Evolutionary conservation across 2,888 invertebrate genomes (phyloP).

Genomic region (Caenorhabditis sp.): DNA sequence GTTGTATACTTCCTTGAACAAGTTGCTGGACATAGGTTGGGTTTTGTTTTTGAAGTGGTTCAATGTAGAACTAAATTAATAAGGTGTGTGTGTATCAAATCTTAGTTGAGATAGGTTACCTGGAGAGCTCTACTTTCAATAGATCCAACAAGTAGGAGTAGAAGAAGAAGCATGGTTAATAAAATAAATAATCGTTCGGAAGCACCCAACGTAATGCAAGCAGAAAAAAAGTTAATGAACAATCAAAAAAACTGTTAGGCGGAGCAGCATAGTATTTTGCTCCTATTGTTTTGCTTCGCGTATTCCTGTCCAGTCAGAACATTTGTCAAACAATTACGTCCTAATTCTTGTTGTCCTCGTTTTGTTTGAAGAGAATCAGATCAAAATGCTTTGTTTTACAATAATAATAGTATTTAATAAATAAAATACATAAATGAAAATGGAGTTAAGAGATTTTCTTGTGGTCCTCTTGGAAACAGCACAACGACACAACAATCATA

Average conservation of each 20-base stretch:
- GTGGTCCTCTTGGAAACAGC: constrained; percentile 35
- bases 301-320: background rate
- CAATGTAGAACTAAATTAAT: constrained; percentile 51
- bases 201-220: background rate
- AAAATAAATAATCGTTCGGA: background rate
- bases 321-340: background rate
- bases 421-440: background rate
- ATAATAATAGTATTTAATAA: background rate
- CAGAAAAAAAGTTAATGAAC: constrained; percentile 15
- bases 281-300: background rate
- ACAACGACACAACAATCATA: constrained; percentile 29
- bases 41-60: constrained; percentile 44
- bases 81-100: background rate
- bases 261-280: background rate
- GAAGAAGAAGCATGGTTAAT: background rate
- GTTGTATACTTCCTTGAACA: constrained; percentile 47
- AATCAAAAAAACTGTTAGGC: background rate
- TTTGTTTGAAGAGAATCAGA: background rate
- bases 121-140: background rate
- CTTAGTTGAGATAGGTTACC: constrained; percentile 14
- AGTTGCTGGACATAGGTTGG: constrained; percentile 57
- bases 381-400: constrained; percentile 2
- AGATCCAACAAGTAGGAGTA: background rate
- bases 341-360: constrained; percentile 8
- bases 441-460: constrained; percentile 35